These are phyloP conservation scores for Idaea straminata DNA, from an alignment of 2,888 invertebrate genomes.

Conservation along the genomic window DNA sequence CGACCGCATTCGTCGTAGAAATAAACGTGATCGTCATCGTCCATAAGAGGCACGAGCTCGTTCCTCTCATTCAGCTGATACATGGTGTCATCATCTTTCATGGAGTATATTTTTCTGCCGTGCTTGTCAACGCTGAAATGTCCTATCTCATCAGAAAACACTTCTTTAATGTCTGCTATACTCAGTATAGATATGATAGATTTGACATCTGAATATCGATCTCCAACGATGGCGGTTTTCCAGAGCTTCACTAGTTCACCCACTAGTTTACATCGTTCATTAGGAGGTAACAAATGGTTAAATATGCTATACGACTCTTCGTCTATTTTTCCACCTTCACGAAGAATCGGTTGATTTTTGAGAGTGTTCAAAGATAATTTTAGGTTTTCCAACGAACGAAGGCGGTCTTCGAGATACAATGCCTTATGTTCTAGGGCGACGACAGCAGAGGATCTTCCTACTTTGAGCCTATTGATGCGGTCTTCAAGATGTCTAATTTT, in stretches of 20 bases:
- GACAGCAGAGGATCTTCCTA: constrained; percentile 28
- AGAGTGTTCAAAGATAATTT: constrained; percentile 31
- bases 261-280: constrained; percentile 37
- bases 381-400: constrained; percentile 38
- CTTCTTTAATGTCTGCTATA: constrained; percentile 32
- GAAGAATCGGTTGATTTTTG: constrained; percentile 17
- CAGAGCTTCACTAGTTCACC: constrained; percentile 37
- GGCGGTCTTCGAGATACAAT: constrained; percentile 39
- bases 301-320: constrained; percentile 31
- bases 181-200: constrained; percentile 44
- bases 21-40: constrained; percentile 39
- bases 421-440: constrained; percentile 40
- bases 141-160: constrained; percentile 36
- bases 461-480: constrained; percentile 31
- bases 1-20: constrained; percentile 44
- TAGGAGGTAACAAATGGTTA: constrained; percentile 38
- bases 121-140: constrained; percentile 36
- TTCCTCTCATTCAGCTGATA: constrained; percentile 40
- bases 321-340: constrained; percentile 4
- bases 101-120: constrained; percentile 40
- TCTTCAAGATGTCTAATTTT: constrained; percentile 37
- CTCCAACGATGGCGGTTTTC: constrained; percentile 28
- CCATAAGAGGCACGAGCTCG: constrained; percentile 31
- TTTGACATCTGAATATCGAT: constrained; percentile 15
- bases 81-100: constrained; percentile 18